These are phyloP conservation scores for Theristus sp. DNA, from an alignment of 2,888 invertebrate genomes.

Conservation along the genomic window DNA sequence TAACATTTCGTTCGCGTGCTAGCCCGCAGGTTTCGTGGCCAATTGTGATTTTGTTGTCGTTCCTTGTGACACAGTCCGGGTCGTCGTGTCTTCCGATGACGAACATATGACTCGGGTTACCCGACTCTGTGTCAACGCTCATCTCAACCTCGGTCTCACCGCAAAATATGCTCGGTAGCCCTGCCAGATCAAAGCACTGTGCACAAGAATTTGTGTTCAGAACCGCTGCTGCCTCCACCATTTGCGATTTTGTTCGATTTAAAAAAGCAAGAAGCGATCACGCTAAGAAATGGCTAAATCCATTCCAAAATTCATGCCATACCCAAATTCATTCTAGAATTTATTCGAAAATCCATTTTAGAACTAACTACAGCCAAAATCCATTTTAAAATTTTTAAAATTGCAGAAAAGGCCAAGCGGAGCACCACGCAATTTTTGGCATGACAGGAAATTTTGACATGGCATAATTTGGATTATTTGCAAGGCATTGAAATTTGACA, in stretches of 20 bases:
- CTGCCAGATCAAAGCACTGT: background rate
- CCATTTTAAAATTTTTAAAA: no score
- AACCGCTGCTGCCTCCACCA: no score
- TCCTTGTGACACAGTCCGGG: slow-evolving; percentile 2
- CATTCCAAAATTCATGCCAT: background rate
- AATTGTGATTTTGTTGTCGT: slow-evolving; percentile 2
- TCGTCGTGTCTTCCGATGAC: slow-evolving; percentile 4
- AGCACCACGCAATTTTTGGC: no score
- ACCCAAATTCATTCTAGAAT: no score
- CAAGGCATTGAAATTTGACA: no score
- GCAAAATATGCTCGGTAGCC: background rate
- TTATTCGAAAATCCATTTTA: no score
- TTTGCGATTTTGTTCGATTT: no score
- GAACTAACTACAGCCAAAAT: no score
- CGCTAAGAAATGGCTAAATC: background rate
- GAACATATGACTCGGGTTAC: slow-evolving; percentile 2
- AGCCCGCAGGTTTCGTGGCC: slow-evolving; percentile 3
- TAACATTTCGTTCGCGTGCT: slow-evolving; percentile 1
- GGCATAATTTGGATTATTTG: no score
- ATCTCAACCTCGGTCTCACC: background rate
- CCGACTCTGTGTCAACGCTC: background rate
- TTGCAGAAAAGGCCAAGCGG: no score
- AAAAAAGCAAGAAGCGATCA: background rate
- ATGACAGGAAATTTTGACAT: no score
- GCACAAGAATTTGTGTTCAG: background rate